Evolutionary conservation across 2,888 invertebrate genomes (phyloP), one percentile per base, ranked within the genome.

Genomic region (Rhamnusium bicolor): DNA sequence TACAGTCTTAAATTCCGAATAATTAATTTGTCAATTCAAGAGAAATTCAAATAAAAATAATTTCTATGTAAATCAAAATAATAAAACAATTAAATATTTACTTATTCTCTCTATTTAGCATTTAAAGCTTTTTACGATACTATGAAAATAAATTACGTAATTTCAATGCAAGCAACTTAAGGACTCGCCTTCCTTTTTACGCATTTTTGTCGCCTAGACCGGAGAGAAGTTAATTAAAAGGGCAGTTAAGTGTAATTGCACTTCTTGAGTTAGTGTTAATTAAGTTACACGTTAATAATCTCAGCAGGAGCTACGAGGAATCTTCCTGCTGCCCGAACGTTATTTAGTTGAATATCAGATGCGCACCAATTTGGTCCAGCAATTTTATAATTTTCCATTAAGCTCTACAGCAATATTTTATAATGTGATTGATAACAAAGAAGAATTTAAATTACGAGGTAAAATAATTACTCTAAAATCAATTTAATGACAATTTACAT

Each of bases 181-280:
- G 46, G 24, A 56, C 8, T 10, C 40, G 21, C 24, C 24, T 46
- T n/a, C 18, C 27, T 54, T 66, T 66, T 51, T 51, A 51, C 51
- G 49, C 51, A 71, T 63, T 63, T 68, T 62, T 69, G 56, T 47
- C 65, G 54, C 68, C 63, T 53, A 16, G 16, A 18, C 27, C 5
- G 24, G 46, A 62, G 60, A 29, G 47, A 8, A 68, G 54, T 72
- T 62, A 72, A 72, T 72, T 72, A 69, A 60, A 54, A 63, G 62
- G 54, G 62, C 56, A 72, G 68, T 65, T 54, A 60, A 69, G 63
- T 63, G 63, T 65, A 68, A 72, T 69, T 72, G 49, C 62, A 58
- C 72, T 72, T 69, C 69, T 51, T 63, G 63, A 60, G 72, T 69
- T 69, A 65, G 49, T 46, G 63, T 58, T 72, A 58, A 72, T 72